Conservation (phyloP, 2,797 vertebrate species). For the Cynopterus sphinx region DNA sequence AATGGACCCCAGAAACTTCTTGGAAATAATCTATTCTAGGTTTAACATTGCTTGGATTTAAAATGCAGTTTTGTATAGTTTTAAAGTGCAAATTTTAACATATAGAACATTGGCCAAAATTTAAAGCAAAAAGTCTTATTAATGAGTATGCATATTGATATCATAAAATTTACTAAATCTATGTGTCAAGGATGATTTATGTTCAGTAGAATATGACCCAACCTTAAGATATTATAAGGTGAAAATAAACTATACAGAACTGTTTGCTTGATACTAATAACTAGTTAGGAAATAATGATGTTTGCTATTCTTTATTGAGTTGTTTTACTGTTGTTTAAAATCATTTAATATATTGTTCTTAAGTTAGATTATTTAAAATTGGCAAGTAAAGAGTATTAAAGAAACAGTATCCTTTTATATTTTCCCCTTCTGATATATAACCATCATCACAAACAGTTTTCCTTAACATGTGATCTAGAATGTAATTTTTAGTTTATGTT, state of each 20-base stretch:
- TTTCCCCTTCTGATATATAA: constrained; percentile 28
- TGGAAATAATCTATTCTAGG: constrained; percentile 23
- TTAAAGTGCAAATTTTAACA: constrained; percentile 61
- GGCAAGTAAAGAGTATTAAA: constrained; percentile 68
- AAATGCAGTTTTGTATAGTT: constrained; percentile 78
- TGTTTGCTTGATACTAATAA: constrained; percentile 51
- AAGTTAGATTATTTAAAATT: constrained; percentile 42
- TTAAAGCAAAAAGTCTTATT: neutral
- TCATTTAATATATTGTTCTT: constrained; percentile 41
- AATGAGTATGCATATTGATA: neutral
- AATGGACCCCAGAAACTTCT: constrained; percentile 36
- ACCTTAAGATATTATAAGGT: constrained; percentile 40
- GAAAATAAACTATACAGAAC: constrained; percentile 76
- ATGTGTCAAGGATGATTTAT: neutral
- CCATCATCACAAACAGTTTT: neutral
- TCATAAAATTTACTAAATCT: neutral
- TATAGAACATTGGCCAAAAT: neutral
- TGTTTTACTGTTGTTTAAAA: constrained; percentile 66
- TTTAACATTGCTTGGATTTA: constrained; percentile 55
- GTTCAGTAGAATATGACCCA: constrained; percentile 48
- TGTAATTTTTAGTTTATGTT: constrained; percentile 36
- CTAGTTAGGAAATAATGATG: constrained; percentile 54
- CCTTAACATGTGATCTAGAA: constrained; percentile 41
- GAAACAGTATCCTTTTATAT: constrained; percentile 83
- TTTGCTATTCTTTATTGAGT: constrained; percentile 67